These are phyloP conservation scores for Lutjanus argentimaculatus DNA, from an alignment of 2,797 vertebrate genomes.

Conservation along the genomic window DNA sequence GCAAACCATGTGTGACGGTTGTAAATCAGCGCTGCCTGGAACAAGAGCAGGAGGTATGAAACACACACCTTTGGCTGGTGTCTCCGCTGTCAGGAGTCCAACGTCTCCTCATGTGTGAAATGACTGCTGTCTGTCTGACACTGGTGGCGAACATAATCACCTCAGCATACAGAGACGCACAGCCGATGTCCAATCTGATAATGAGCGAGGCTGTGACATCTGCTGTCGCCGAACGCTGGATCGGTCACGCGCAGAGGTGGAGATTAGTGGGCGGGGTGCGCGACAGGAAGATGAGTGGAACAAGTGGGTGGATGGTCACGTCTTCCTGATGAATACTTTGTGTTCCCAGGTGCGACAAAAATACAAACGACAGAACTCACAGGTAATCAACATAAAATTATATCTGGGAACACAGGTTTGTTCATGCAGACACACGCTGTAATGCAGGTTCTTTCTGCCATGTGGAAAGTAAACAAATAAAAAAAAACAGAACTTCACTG, in stretches of 20 bases:
- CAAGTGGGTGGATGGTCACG: conserved; percentile 16
- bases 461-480: neutral
- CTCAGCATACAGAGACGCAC: conserved; percentile 13
- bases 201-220: conserved; percentile 32
- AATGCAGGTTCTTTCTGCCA: neutral
- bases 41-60: neutral
- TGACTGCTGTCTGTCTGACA: conserved; percentile 37
- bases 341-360: neutral
- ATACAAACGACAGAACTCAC: neutral
- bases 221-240: conserved; percentile 12
- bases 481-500: neutral
- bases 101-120: conserved; percentile 49
- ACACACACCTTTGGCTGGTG: neutral
- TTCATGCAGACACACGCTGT: neutral
- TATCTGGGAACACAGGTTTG: neutral
- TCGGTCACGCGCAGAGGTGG: conserved; percentile 2
- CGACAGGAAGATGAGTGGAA: conserved; percentile 3
- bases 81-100: conserved; percentile 37
- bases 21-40: conserved; percentile 24
- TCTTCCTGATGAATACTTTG: neutral
- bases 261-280: conserved; percentile 5
- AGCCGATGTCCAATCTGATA: conserved; percentile 32
- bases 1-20: conserved; percentile 1
- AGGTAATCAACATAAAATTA: conserved; percentile 6
- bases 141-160: conserved; percentile 25